These are phyloP conservation scores for Choloepus hoffmanni DNA, from an alignment of 2,113 vertebrate species.

Conservation along the genomic window DNA sequence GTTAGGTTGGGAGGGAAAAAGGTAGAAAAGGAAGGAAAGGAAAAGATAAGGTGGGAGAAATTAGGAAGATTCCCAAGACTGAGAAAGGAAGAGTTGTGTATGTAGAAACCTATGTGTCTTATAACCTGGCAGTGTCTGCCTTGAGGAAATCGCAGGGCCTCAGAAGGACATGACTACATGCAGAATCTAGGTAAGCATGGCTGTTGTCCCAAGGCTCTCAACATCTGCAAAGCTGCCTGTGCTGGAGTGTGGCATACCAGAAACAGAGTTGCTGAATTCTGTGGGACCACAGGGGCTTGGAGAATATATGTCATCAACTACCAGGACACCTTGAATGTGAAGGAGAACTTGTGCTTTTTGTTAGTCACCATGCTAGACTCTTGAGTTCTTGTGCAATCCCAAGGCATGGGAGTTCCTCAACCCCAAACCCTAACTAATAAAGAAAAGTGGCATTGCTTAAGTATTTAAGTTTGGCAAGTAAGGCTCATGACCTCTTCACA, in stretches of 20 bases:
- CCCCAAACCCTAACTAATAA: neutral
- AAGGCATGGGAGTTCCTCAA: neutral
- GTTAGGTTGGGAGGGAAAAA: neutral
- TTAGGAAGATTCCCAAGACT: neutral
- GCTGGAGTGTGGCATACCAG: neutral
- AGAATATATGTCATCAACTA: neutral
- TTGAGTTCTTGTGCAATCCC: neutral
- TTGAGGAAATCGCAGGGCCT: neutral
- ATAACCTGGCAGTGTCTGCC: rapidly evolving
- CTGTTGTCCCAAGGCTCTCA: neutral
- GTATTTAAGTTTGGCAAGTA: neutral
- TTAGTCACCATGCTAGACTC: neutral
- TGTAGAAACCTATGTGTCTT: neutral
- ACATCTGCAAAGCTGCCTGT: neutral
- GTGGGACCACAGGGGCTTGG: neutral
- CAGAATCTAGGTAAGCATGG: neutral
- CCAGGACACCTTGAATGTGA: neutral
- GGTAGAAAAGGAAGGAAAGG: neutral
- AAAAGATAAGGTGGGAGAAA: neutral
- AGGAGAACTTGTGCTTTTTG: neutral
- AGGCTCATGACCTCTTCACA: neutral
- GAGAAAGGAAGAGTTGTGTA: neutral
- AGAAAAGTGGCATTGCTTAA: neutral
- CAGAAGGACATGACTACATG: neutral
- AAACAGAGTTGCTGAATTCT: neutral